phyloP scores from a whole-genome alignment of 2,888 invertebrate species.

The Himalopsyche kuldschensis region DNA sequence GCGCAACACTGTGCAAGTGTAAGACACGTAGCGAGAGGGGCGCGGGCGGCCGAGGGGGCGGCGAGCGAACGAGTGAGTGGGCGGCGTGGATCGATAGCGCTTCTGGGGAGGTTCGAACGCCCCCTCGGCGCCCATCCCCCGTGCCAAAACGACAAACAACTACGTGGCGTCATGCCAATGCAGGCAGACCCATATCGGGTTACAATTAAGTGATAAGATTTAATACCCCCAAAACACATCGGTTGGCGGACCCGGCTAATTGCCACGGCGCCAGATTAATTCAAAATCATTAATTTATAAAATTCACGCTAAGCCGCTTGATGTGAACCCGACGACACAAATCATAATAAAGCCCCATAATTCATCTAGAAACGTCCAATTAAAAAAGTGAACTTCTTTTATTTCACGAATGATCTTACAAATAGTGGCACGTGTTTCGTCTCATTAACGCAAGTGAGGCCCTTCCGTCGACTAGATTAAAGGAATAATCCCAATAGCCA shows the following conservation, averaged over 20 bases:
- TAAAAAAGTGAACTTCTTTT: too few relatives aligned
- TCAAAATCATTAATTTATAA: background rate
- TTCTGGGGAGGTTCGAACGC: slow-evolving; percentile 12
- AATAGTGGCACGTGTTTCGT: too few relatives aligned
- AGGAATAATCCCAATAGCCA: too few relatives aligned
- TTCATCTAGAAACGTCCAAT: too few relatives aligned
- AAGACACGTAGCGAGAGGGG: slow-evolving; percentile 26
- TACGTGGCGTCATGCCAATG: slow-evolving; percentile 21
- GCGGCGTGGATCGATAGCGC: slow-evolving; percentile 33
- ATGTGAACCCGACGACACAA: too few relatives aligned
- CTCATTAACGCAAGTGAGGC: too few relatives aligned
- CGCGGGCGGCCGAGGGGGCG: slow-evolving; percentile 13
- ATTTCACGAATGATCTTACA: too few relatives aligned
- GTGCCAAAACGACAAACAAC: slow-evolving; percentile 30
- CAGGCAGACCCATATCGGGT: slow-evolving; percentile 17
- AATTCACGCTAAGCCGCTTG: background rate
- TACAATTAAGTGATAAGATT: slow-evolving; percentile 18
- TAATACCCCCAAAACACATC: too few relatives aligned
- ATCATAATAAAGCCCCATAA: too few relatives aligned
- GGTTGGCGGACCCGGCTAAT: too few relatives aligned
- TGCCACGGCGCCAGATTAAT: background rate
- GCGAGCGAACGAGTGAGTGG: slow-evolving; percentile 24
- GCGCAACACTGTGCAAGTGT: background rate
- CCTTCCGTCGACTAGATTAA: too few relatives aligned
- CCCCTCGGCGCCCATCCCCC: slow-evolving; percentile 14